Evolutionary conservation across 1,140 invertebrate species (phyloP), one percentile per base, ranked within the genome.

Genomic region (Ceratina calcarata): DNA sequence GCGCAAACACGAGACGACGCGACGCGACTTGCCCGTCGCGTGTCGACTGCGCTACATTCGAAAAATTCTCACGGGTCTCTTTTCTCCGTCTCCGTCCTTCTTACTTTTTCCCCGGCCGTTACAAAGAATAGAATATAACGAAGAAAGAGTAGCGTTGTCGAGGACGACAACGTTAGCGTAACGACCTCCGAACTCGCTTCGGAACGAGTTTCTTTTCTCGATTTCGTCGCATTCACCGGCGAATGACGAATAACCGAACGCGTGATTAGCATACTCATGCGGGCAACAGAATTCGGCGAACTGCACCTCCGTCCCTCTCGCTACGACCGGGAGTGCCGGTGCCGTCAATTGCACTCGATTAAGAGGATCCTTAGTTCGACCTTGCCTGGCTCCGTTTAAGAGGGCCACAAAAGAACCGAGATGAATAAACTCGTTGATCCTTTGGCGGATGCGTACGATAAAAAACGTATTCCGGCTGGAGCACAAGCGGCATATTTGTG

Each of bases 201-300:
- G 51, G 72, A 86, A 86, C 84, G 69, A 72, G 82, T 84, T 84
- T 81, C 74, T 73, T 70, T 58, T 57, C 67, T 71, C 66, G 73
- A 61, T 81, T 53, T 45, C 65, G 49, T 78, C 74, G 73, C 27
- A 71, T 67, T 65, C 58, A 22, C 13, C 77, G 58, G 58, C 55
- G 65, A 69, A 85, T 86, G 80, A 85, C 83, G 76, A 86, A 76
- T 75, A 78, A 82, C 72, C 61, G 37, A 70, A 45, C 8, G 27
- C 18, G 53, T 61, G 71, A 86, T 86, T 86, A 85, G 71, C 80
- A 85, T 85, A 86, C 74, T 82, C 61, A 85, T 85, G 83, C 84
- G 84, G 84, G 84, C 73, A 85, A 12, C 60, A 71, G 62, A 86
- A 86, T 85, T 86, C 71, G 66, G 27, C 74, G 57, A 72, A 77